A percentile compares a stretch with the other conserved stretches of the same genome.
phyloP scores from a whole-genome alignment of 2,888 invertebrate species.

The Lasioglossum oenotherae region DNA sequence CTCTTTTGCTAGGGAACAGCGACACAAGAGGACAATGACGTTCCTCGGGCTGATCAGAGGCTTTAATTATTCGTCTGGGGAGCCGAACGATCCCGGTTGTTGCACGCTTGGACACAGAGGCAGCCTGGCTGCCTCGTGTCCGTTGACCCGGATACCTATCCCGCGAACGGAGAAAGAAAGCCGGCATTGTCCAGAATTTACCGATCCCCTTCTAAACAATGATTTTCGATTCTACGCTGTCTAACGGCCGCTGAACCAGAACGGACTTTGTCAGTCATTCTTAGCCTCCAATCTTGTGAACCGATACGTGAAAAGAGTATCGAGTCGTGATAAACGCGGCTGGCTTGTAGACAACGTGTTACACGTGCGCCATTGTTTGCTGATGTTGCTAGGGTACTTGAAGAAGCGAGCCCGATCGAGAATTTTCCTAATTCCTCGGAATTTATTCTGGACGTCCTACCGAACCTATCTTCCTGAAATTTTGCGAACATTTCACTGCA shows the following conservation, averaged over 20 bases:
- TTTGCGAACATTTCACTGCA: not conserved
- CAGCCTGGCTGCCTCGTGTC: not conserved
- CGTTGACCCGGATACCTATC: conserved; percentile 38
- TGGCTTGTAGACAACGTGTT: not conserved
- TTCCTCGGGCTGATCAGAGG: conserved; percentile 17
- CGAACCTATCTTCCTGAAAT: not conserved
- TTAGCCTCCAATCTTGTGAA: conserved; percentile 4
- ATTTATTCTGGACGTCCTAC: not conserved
- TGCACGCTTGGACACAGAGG: conserved; percentile 9
- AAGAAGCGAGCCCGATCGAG: not conserved
- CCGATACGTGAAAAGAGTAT: not conserved
- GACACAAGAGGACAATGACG: conserved; percentile 25
- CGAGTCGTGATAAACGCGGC: not conserved
- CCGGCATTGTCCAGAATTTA: conserved; percentile 24
- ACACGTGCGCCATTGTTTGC: not conserved
- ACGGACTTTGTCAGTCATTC: conserved; percentile 1
- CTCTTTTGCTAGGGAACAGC: not conserved
- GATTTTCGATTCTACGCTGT: conserved; percentile 7
- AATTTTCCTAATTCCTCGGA: not conserved
- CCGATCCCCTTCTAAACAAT: conserved; percentile 23
- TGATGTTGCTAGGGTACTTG: not conserved
- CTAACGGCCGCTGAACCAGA: not conserved
- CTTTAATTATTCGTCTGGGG: conserved; percentile 51
- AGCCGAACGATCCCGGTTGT: conserved; percentile 38
- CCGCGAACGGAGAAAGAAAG: not conserved